Conservation (phyloP, 2,113 vertebrate species). For the Cephalopterus ornatus region DNA sequence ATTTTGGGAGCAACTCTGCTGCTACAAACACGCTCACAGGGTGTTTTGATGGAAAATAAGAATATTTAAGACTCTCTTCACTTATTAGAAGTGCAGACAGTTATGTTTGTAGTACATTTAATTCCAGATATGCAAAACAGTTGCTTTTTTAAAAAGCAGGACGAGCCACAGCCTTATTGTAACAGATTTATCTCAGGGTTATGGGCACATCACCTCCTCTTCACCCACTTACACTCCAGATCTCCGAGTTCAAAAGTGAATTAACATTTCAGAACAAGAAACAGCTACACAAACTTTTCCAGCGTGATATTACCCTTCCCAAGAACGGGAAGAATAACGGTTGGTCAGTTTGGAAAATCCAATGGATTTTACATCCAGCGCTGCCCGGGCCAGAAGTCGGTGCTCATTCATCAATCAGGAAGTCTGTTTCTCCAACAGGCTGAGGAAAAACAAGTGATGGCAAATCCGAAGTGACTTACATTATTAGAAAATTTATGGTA, state of each 20-base stretch:
- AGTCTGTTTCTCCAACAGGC: not conserved
- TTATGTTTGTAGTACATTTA: not conserved
- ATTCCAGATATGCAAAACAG: not conserved
- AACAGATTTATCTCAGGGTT: not conserved
- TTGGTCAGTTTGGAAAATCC: not conserved
- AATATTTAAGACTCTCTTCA: not conserved
- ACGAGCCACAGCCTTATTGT: not conserved
- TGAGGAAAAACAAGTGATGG: not conserved
- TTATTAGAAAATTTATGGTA: not conserved
- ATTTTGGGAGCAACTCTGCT: not conserved
- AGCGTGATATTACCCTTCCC: not conserved
- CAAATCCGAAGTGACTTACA: not conserved
- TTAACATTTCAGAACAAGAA: not conserved
- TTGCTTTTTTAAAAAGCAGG: not conserved
- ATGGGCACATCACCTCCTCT: not conserved
- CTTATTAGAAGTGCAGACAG: not conserved
- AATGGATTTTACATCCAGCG: not conserved
- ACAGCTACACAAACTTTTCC: not conserved
- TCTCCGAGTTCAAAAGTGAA: not conserved
- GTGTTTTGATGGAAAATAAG: not conserved
- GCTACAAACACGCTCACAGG: rapidly evolving
- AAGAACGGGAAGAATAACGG: not conserved
- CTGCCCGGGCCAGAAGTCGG: not conserved
- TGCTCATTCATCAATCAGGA: not conserved
- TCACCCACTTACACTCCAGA: not conserved